Evolutionary conservation across 2,888 invertebrate genomes (phyloP), one percentile per base, ranked within the genome.

Genomic region (Apotomis turbidana): DNA sequence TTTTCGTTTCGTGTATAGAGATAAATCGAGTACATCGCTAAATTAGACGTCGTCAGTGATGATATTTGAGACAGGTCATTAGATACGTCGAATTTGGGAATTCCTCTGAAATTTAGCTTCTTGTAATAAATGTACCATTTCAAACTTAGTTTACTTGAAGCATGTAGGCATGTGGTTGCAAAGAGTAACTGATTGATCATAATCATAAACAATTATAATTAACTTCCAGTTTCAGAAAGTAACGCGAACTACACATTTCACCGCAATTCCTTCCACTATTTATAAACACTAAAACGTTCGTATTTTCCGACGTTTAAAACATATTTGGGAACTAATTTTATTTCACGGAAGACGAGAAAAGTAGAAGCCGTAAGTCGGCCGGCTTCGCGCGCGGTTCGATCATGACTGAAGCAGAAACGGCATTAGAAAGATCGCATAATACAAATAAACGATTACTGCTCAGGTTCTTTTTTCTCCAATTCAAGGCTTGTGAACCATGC

Each of bases 391-490:
- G 74, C 81, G 83, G 80, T 81, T 80, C 85, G 82, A 83, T 81
- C 84, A 82, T 82, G 79, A 88, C 88, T 89, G 85, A 84, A 84
- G 82, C 80, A 80, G 78, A 76, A 74, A 71, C 74, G 76, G 70
- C 74, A 84, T 86, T 87, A 86, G 87, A 86, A 87, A 89, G 85
- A 90, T 88, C 85, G 85, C 83, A 81, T 71, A 74, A 83, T 85
- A 83, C 83, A 83, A 83, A 86, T 84, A 83, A 85, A 86, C 86
- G 87, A 88, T 86, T 84, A 80, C 80, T 76, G 76, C 77, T 78
- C 67, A 63, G 73, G 74, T 73, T 72, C 76, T 75, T 76, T 76
- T 77, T 77, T 76, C 75, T 73, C 69, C 57, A 76, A 75, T 76
- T 76, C 75, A 78, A 75, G 74, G 74, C 71, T 73, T 74, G 67